Evolutionary conservation across 2,888 invertebrate species (phyloP), one percentile per base, ranked within the genome.

Genomic region (Tryphoninae sp.): DNA sequence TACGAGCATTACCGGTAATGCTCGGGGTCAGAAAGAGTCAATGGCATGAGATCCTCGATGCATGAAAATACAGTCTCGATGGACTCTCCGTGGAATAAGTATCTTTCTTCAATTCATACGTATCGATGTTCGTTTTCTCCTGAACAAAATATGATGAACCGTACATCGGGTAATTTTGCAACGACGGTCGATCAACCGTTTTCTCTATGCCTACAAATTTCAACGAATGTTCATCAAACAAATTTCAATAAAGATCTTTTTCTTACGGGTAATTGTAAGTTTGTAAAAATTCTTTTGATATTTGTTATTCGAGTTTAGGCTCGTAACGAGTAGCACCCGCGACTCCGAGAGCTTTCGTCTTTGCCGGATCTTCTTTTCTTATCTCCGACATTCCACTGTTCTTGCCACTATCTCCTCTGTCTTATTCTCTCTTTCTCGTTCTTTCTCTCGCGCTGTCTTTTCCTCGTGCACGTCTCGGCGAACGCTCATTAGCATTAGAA

Each of bases 401-500:
- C 68, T 74, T 74, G 42, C 62, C 45, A 19, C 19, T 19, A 19
- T 19, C 19, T 19, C 19, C 19, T 19, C 19, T 19, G 19, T 19
- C 19, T 19, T 19, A 19, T 19, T 40, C 53, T 74, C 55, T 53
- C 53, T 26, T 3, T 26, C 33, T 40, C 59, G 19, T 19, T 45
- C 19, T 23, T 45, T 42, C 65, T 73, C 55, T 22, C 55, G 13
- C 55, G n/a, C 7, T 33, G 58, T 13, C 64, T 69, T 53, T 13
- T 26, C 67, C 40, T 23, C n/a, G 40, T 75, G 55, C 59, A 22
- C 49, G 23, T 53, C 64, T 8, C 40, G 75, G 51, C 42, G 80
- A 85, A 80, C 84, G 86, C 89, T 91, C 87, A 91, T 91, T 91
- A 91, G 90, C 91, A 91, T 91, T 82, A 91, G 90, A 90, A 90